Conservation (phyloP, 2,113 vertebrate species). For the Aspiorhynchus laticeps region DNA sequence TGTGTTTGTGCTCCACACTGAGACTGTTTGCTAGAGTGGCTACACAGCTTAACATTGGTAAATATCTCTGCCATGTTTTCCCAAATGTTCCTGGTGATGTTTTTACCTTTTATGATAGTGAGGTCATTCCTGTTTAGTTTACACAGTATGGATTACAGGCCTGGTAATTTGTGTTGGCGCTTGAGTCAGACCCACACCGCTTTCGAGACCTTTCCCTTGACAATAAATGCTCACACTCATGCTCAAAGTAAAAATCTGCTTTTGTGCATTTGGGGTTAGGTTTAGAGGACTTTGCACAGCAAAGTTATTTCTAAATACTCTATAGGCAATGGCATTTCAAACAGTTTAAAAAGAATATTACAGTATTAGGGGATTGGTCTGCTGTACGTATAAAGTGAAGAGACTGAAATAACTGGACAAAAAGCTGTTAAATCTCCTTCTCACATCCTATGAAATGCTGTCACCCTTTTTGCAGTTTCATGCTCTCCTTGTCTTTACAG, state of each 20-base stretch:
- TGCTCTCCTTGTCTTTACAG: conserved; percentile 66
- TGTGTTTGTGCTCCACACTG: not conserved
- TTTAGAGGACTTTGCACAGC: not conserved
- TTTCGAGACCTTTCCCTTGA: not conserved
- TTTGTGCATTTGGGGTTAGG: not conserved
- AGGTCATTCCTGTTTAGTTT: conserved; percentile 58
- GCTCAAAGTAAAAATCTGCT: not conserved
- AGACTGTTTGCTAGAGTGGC: not conserved
- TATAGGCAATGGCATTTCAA: no score
- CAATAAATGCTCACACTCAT: not conserved
- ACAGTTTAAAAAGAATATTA: not conserved
- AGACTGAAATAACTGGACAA: not conserved
- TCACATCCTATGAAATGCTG: not conserved
- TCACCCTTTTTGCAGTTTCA: conserved; percentile 21
- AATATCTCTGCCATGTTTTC: conserved; percentile 1
- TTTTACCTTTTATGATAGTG: conserved; percentile 63
- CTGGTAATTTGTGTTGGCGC: conserved; percentile 58
- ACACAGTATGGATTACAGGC: conserved; percentile 50
- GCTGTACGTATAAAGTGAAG: not conserved
- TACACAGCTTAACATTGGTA: not conserved
- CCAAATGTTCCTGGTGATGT: not conserved
- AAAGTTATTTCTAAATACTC: not conserved
- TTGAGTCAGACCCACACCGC: conserved; percentile 5
- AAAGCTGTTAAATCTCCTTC: not conserved
- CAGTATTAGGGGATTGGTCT: not conserved